These are phyloP conservation scores for Xenus cinereus DNA, from an alignment of 2,113 vertebrate genomes.

Conservation along the genomic window DNA sequence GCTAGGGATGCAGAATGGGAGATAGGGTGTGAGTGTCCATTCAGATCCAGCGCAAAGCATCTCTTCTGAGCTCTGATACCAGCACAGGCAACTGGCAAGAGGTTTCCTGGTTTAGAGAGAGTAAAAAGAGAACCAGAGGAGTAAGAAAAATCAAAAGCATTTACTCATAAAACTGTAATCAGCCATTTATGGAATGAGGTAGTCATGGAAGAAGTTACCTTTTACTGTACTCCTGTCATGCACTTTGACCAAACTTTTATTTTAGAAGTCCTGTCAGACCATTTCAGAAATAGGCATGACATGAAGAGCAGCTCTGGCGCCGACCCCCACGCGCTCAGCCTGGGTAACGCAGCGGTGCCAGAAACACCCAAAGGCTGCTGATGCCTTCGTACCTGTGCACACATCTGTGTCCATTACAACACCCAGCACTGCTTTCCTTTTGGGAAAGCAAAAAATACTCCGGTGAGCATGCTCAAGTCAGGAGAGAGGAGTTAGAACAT, in stretches of 20 bases:
- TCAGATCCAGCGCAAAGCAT: neutral
- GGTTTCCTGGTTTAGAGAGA: neutral
- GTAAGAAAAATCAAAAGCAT: neutral
- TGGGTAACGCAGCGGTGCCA: neutral
- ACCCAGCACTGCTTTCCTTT: neutral
- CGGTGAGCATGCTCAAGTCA: neutral
- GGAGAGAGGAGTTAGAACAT: neutral
- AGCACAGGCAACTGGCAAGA: neutral
- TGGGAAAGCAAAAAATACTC: neutral
- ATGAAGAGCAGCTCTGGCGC: neutral
- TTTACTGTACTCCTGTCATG: neutral
- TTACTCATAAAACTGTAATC: neutral
- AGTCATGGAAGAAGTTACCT: neutral
- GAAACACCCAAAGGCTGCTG: neutral
- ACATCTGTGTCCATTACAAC: neutral
- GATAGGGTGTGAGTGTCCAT: neutral
- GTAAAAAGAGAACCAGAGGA: neutral
- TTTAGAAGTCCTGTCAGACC: neutral
- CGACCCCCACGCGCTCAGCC: neutral
- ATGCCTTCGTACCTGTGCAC: fast-evolving
- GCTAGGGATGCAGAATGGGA: neutral
- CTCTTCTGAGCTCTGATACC: neutral
- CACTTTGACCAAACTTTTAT: neutral
- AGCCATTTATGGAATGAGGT: neutral
- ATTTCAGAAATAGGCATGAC: neutral